Conservation (phyloP, 1,140 invertebrate species). For the Drosophila sp. region DNA sequence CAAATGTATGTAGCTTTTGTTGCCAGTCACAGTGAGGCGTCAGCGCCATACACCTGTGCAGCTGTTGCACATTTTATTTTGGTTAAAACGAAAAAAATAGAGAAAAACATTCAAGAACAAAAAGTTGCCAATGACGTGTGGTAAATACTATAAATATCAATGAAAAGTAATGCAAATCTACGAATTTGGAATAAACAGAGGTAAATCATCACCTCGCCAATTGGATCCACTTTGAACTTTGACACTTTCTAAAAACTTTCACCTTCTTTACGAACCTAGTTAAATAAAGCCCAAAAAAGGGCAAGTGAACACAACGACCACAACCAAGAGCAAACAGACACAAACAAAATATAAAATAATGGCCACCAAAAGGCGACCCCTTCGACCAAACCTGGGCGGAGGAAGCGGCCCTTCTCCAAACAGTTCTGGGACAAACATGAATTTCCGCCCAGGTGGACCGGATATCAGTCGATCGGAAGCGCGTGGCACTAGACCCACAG, state of each 20-base stretch:
- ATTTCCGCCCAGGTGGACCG: conserved; percentile 76
- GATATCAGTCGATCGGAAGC: conserved; percentile 71
- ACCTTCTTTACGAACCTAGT: conserved; percentile 39
- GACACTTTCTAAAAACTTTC: conserved; percentile 59
- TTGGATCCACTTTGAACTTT: conserved; percentile 53
- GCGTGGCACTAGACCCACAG: conserved; percentile 88
- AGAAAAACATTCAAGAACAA: neutral
- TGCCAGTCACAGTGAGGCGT: conserved; percentile 29
- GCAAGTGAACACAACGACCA: conserved; percentile 40
- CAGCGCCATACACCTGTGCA: conserved; percentile 14
- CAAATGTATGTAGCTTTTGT: neutral
- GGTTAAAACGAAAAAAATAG: conserved; percentile 37
- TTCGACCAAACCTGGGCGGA: conserved; percentile 57
- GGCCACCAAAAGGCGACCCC: conserved; percentile 74
- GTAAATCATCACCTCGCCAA: neutral
- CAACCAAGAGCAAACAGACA: conserved; percentile 11
- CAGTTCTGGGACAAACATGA: conserved; percentile 65
- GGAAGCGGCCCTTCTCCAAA: conserved; percentile 16
- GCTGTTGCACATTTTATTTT: conserved; percentile 66
- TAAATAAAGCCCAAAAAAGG: conserved; percentile 69
- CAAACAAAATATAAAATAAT: conserved; percentile 31
- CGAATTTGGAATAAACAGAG: conserved; percentile 13
- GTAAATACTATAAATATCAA: neutral
- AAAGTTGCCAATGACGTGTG: conserved; percentile 14
- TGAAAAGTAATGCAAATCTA: conserved; percentile 6